Evolutionary conservation across 2,797 vertebrate species (phyloP), one percentile per base, ranked within the genome.

Genomic region (Diceros bicornis): DNA sequence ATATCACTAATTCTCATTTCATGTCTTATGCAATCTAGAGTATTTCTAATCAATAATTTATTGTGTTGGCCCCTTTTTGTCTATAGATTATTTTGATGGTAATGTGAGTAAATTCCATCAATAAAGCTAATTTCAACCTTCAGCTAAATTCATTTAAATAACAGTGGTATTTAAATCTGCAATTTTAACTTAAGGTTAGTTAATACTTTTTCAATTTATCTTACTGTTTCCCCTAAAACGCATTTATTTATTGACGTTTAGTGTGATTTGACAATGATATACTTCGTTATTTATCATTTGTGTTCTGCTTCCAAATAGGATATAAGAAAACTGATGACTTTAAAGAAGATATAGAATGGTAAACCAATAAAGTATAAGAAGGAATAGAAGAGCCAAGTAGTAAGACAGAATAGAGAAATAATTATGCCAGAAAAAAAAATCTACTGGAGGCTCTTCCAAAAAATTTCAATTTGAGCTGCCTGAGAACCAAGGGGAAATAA

Each of bases 381-480:
- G 81, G 6, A 66, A 83, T 59, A 72, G 37, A 96, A 68, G n/a
- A 57, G 16, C 14, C 27, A 84, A 84, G 27, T 71, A 71, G 14
- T 59, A 34, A 94, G 34, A 69, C 13, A 92, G 34, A 95, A 62
- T 13, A 13, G 66, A 95, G 34, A 94, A 61, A 85, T 12, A 66
- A 86, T 69, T 90, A 62, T 83, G 9, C 62, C 64, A 75, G 11
- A 66, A 74, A 57, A 7, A 74, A 92, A 21, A 79, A 89, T 72
- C 47, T 66, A 6, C 12, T 86, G 16, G 25, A 95, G 8, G 2
- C 32, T 83, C 23, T 57, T 89, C 47, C 10, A 78, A 89, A 93
- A 92, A 91, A 72, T n/a, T 87, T 90, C 25, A 84, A 9, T 12
- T 47, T 81, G 41, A 84, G 7, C 20, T 92, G 94, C 29, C 52